Percentiles rank a stretch among this genome's conserved stretches.
phyloP scores from a whole-genome alignment of 2,888 invertebrate genomes.

The Argyresthia albistria region DNA sequence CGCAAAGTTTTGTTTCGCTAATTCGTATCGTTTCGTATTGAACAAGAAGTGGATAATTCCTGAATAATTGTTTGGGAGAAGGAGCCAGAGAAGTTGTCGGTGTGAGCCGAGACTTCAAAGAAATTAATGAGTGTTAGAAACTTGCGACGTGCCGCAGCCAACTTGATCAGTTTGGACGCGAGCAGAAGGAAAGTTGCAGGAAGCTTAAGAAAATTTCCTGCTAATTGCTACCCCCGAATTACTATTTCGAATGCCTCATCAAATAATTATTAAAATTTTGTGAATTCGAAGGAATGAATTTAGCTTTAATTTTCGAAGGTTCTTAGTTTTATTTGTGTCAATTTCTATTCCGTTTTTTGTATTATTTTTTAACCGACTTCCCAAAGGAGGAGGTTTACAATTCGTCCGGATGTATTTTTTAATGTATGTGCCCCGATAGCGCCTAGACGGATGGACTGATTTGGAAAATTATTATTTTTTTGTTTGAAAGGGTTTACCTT shows the following conservation, averaged over 20 bases:
- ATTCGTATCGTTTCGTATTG: slow-evolving; percentile 40
- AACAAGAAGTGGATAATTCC: slow-evolving; percentile 41
- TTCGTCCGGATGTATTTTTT: too few species aligned
- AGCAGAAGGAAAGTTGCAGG: slow-evolving; percentile 64
- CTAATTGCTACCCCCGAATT: slow-evolving; percentile 43
- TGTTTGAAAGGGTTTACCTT: too few species aligned
- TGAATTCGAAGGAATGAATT: slow-evolving; percentile 34
- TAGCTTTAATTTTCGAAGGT: slow-evolving; percentile 16
- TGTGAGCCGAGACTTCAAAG: slow-evolving; percentile 57
- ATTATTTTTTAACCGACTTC: too few species aligned
- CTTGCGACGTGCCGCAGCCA: slow-evolving; percentile 57
- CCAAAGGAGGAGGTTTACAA: too few species aligned
- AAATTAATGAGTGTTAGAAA: slow-evolving; percentile 70
- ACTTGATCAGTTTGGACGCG: slow-evolving; percentile 68
- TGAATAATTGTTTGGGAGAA: slow-evolving; percentile 59
- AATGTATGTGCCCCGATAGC: too few species aligned
- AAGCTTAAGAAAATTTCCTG: slow-evolving; percentile 52
- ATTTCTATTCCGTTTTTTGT: too few species aligned
- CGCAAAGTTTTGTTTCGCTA: slow-evolving; percentile 3
- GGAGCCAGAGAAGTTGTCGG: slow-evolving; percentile 51
- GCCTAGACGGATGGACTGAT: too few species aligned
- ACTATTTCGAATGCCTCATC: slow-evolving; percentile 33
- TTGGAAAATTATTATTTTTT: too few species aligned
- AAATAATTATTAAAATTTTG: slow-evolving; percentile 25
- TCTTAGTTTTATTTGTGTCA: too few species aligned